Evolutionary conservation across 1,140 invertebrate genomes (phyloP), one percentile per base, ranked within the genome.

Genomic region (Leptinotarsa texana): DNA sequence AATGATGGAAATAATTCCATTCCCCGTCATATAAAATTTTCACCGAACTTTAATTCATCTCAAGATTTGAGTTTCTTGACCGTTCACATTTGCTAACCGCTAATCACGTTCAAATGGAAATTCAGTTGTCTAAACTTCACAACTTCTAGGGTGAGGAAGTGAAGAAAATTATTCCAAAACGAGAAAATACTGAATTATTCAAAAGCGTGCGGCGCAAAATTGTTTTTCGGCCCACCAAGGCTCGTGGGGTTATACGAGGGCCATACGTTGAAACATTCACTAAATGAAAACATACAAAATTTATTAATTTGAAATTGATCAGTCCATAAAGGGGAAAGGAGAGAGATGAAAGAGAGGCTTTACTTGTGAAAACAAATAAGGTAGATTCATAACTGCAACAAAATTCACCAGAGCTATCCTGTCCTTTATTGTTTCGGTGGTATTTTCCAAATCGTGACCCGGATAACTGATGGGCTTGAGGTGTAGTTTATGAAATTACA

Each of bases 131-230:
- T 18, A 15, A 57, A 57, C 51, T 57, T 57, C n/a, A 13, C 51
- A 57, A 57, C 51, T 57, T 57, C 17, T 57, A 15, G 4, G 17
- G 51, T n/a, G 4, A 8, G 6, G 6, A 57, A 57, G 51, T 57
- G 3, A 57, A 57, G 1, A 17, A 18, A 57, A 57, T 57, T 57
- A 57, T 57, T 57, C 51, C 51, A 57, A 57, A 57, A 57, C 15
- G 51, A 57, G 51, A 57, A 57, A 57, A 57, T 57, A 57, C 51
- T 57, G 51, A 57, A 57, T 57, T 17, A 57, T 57, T 57, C 51
- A 57, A 18, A n/a, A 57, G 13, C 17, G 6, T 18, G 51, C 51
- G 4, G 51, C n/a, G 51, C 17, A 57, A 57, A 42, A 57, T 57
- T 57, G 51, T 57, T 57, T 57, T 18, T 18, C 51, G 17, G 13